Conservation (phyloP, 2,888 invertebrate genomes). For the Meiosimyza platycephala region DNA sequence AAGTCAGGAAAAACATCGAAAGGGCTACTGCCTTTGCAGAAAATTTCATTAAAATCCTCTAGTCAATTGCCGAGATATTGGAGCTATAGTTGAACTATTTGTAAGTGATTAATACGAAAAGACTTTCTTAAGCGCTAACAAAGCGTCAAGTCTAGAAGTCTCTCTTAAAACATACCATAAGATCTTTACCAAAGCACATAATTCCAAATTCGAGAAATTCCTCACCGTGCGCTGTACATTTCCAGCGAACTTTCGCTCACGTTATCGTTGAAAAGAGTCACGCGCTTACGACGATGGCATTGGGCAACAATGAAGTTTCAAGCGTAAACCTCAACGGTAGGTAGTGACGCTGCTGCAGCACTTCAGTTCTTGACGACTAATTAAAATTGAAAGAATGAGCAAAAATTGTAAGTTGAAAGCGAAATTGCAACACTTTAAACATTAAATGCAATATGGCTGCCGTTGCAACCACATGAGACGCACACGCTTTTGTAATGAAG, state of each 20-base stretch:
- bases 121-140: too few relatives aligned
- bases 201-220: too few relatives aligned
- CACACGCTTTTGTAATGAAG: too few relatives aligned
- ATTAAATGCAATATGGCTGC: slow-evolving; percentile 16
- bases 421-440: slow-evolving; percentile 10
- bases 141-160: too few relatives aligned
- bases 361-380: slow-evolving; percentile 22
- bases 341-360: background rate
- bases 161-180: too few relatives aligned
- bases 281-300: background rate
- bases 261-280: slow-evolving; percentile 10
- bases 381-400: slow-evolving; percentile 32
- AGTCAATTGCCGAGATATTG: too few relatives aligned
- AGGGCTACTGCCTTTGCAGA: too few relatives aligned
- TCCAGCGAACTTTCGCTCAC: background rate
- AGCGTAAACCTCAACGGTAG: background rate
- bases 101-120: too few relatives aligned
- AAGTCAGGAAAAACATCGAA: too few relatives aligned
- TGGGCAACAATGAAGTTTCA: background rate
- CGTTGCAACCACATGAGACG: background rate
- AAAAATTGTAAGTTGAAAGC: slow-evolving; percentile 13
- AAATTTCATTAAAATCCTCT: too few relatives aligned
- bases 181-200: too few relatives aligned
- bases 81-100: too few relatives aligned
- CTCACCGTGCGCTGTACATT: background rate